phyloP scores from a whole-genome alignment of 2,797 vertebrate genomes.

The Syndactyla subalaris region DNA sequence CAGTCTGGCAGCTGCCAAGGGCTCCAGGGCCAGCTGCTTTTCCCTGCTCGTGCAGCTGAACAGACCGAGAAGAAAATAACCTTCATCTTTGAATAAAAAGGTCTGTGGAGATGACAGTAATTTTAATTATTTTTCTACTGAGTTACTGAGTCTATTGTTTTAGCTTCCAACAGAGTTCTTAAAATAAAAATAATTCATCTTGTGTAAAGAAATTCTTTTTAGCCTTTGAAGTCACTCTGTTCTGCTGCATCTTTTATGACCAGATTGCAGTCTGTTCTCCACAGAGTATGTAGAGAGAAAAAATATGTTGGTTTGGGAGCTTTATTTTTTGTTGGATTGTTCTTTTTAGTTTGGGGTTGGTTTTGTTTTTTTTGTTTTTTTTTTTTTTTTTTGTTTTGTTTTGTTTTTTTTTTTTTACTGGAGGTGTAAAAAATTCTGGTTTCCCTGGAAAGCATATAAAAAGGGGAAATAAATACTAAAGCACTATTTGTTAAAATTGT shows the following conservation, averaged over 20 bases:
- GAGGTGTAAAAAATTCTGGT: neutral
- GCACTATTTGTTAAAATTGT: neutral
- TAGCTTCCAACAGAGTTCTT: neutral
- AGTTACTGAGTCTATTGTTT: neutral
- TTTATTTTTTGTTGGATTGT: neutral
- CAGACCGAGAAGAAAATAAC: neutral
- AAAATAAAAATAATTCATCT: conserved; percentile 14
- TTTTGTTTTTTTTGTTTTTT: neutral
- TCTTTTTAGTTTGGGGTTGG: neutral
- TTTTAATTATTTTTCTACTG: neutral
- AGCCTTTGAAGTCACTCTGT: neutral
- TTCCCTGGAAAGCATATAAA: neutral
- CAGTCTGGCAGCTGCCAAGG: accelerated
- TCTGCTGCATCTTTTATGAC: neutral
- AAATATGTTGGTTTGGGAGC: neutral
- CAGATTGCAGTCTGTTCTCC: neutral
- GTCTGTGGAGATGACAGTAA: neutral
- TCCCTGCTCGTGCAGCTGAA: neutral
- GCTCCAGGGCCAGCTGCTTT: neutral
- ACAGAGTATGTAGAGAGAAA: neutral
- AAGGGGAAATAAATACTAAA: neutral
- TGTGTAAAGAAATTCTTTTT: neutral
- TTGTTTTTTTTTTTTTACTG: neutral
- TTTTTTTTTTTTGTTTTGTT: neutral
- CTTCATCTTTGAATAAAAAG: neutral